These are phyloP conservation scores for Silurus glanis DNA, from an alignment of 2,113 vertebrate species.

Conservation along the genomic window DNA sequence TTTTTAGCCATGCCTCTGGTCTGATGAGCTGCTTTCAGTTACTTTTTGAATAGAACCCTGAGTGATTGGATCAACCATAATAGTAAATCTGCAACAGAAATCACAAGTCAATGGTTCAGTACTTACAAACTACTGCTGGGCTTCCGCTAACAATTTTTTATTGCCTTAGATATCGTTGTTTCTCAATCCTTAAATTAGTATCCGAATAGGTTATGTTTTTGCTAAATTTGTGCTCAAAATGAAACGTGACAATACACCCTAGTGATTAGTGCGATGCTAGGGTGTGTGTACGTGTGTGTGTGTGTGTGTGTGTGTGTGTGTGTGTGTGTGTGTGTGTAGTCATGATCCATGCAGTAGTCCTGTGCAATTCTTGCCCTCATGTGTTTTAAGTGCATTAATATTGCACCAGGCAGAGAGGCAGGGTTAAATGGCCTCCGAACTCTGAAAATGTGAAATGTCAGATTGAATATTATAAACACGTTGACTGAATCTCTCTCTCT, in stretches of 20 bases:
- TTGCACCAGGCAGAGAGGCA: conserved; percentile 71
- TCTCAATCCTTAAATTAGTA: background rate
- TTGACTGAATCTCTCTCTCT: background rate
- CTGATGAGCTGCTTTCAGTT: background rate
- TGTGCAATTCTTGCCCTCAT: conserved; percentile 72
- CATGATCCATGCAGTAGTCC: conserved; percentile 64
- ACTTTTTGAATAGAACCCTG: background rate
- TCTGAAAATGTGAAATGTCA: conserved; percentile 60
- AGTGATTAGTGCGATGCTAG: background rate
- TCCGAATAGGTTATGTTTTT: background rate
- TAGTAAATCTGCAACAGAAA: background rate
- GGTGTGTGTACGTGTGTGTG: conserved; percentile 3
- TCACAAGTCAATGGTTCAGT: background rate
- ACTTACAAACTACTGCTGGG: background rate
- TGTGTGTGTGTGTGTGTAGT: conserved; percentile 43
- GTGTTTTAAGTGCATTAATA: conserved; percentile 78
- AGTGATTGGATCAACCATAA: background rate
- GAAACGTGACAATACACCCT: background rate
- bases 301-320: background rate
- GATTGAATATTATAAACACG: conserved; percentile 58
- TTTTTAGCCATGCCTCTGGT: background rate
- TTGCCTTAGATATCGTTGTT: background rate
- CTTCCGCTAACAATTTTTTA: background rate
- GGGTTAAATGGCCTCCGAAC: conserved; percentile 75
- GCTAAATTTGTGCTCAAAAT: background rate